phyloP scores from a whole-genome alignment of 2,888 invertebrate genomes.

The Dryocosmus kuriphilus region DNA sequence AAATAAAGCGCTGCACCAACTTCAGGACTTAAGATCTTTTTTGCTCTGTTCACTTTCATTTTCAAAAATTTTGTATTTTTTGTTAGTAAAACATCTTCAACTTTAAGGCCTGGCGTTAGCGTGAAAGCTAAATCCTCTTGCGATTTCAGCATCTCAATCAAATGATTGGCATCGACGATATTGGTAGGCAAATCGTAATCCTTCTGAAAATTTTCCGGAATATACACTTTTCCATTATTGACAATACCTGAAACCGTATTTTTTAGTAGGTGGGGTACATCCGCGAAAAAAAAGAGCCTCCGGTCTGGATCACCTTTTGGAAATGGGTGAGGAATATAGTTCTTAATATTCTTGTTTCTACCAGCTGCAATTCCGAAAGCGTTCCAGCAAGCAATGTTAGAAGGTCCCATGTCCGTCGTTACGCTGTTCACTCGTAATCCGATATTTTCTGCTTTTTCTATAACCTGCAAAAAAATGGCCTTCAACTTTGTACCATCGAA shows the following conservation, averaged over 20 bases:
- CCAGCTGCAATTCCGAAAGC: constrained; percentile 39
- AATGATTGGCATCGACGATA: constrained; percentile 22
- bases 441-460: constrained; percentile 34
- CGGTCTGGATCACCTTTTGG: not conserved
- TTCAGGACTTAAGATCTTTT: no score
- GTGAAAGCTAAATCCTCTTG: constrained; percentile 46
- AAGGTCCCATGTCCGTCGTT: constrained; percentile 46
- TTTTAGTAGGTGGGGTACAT: constrained; percentile 48
- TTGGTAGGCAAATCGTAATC: constrained; percentile 43
- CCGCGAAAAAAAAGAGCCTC: constrained; percentile 1
- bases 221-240: no score
- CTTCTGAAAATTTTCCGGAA: constrained; percentile 35
- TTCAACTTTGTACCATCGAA: no score
- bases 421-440: constrained; percentile 43
- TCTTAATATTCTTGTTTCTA: not conserved
- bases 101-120: no score
- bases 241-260: constrained; percentile 44
- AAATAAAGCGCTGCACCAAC: no score
- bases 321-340: not conserved
- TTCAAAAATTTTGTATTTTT: no score
- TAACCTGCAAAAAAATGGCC: constrained; percentile 15
- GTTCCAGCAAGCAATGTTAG: constrained; percentile 47
- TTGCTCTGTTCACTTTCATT: no score
- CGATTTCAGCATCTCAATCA: constrained; percentile 38
- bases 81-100: no score